Conservation (phyloP, 2,113 vertebrate genomes). For the Pseudopipra pipra region DNA sequence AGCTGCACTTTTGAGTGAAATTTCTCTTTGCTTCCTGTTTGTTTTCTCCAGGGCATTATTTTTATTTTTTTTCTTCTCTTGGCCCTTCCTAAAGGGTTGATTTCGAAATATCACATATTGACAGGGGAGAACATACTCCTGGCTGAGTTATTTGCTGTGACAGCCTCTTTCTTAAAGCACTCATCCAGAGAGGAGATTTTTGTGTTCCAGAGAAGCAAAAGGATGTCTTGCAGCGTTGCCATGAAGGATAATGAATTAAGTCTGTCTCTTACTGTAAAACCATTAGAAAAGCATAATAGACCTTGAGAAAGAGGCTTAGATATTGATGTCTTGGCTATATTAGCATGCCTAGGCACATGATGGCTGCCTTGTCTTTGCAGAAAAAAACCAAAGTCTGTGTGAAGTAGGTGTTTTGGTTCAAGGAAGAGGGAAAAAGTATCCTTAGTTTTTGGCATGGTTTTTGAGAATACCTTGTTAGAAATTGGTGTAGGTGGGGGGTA, state of each 20-base stretch:
- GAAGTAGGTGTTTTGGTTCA: not conserved
- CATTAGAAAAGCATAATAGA: slow-evolving; percentile 71
- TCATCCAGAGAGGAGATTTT: slow-evolving; percentile 38
- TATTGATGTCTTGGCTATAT: not conserved
- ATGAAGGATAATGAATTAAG: slow-evolving; percentile 76
- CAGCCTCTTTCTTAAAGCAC: slow-evolving; percentile 12
- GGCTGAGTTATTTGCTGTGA: slow-evolving; percentile 27
- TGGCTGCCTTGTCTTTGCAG: not conserved
- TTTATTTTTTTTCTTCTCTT: not conserved
- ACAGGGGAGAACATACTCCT: not conserved
- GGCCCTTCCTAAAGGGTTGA: not conserved
- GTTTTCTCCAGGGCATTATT: not conserved
- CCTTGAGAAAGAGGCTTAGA: slow-evolving; percentile 61
- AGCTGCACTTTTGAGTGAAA: not conserved
- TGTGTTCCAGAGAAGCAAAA: slow-evolving; percentile 55
- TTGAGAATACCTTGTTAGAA: not conserved
- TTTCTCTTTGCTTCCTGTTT: not conserved
- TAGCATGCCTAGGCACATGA: not conserved
- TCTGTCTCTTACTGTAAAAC: slow-evolving; percentile 72
- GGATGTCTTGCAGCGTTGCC: slow-evolving; percentile 58
- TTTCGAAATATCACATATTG: slow-evolving; percentile 51
- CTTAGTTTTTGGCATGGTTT: rapidly evolving
- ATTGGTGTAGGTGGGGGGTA: not conserved
- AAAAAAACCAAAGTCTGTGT: not conserved
- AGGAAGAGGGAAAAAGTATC: not conserved